Conservation (phyloP, 2,797 vertebrate genomes). For the Falco novaeseelandiae region DNA sequence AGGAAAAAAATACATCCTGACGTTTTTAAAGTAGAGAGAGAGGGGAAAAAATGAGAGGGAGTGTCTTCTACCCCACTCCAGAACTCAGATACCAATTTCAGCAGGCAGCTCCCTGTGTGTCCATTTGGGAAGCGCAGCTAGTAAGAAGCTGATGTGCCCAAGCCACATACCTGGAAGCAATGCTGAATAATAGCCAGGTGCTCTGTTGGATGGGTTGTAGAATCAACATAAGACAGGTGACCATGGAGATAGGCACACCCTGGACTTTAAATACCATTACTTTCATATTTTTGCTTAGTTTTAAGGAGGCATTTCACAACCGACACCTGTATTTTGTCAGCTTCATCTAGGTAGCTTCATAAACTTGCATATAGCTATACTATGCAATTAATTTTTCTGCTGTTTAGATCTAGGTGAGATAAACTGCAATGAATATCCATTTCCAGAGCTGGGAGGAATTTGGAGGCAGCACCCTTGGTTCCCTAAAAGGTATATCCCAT, state of each 20-base stretch:
- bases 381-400: background rate
- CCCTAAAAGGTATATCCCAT: background rate
- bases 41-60: background rate
- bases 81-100: background rate
- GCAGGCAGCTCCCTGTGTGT: accelerated
- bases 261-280: background rate
- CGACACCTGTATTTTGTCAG: background rate
- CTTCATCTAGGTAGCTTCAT: background rate
- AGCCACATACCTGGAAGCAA: background rate
- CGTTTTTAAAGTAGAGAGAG: background rate
- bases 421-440: background rate
- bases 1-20: background rate
- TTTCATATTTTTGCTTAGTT: background rate
- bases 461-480: background rate
- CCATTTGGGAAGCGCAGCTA: background rate
- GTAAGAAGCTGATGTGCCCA: background rate
- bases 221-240: background rate
- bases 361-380: background rate
- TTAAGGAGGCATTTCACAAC: background rate
- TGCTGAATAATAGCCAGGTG: background rate
- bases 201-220: background rate
- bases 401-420: constrained; percentile 21
- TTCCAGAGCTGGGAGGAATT: background rate
- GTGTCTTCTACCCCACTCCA: background rate
- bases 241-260: background rate